Base-by-base conservation (phyloP, 2,797 vertebrate genomes). In the Pangasius krempfi region DNA sequence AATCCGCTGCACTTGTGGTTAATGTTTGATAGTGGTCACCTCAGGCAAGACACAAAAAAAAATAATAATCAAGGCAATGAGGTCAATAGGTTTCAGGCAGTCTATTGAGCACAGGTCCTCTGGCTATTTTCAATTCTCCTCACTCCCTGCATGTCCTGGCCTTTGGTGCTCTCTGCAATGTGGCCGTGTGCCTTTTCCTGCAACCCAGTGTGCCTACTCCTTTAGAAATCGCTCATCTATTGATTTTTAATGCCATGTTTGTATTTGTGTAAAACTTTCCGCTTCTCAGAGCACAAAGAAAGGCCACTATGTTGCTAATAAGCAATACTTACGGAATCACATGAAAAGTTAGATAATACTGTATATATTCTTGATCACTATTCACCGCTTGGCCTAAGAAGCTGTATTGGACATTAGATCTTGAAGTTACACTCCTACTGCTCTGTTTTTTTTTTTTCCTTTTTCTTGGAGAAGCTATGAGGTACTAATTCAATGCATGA, bases 1-100 rank as follows among this genome's bases (percentile, higher is more conserved):
- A 94, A 95, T 95, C 94, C 93, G 92, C 93, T 84, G 91, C 62
- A 87, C 85, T 79, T 89, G 87, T 85, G 93, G 92, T 94, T 96
- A 95, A 96, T 94, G 93, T 95, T 92, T 95, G 92, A 95, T 95
- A 92, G 92, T 92, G 89, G 91, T 87, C 37, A 92, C 95, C 94
- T 68, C 13, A 81, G 93, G 95, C 94, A 90, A 94, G 94, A 94
- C 92, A 91, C 91, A 92, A 95, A 95, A 80, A 87, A 86, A 91
- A 37, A 82, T 62, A 37, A 82, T 62, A 83, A 90, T 91, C 87
- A 89, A 95, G 92, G 94, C 95, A 95, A 94, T 87, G 91, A 93
- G 95, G 95, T 95, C 95, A 95, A 88, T 91, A 94, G 94, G 95
- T 96, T 95, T 92, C 86, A 78, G 82, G 91, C 89, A 76, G 92